Percentiles rank a stretch among this genome's conserved stretches.
These are phyloP conservation scores for Caenorhabditis sp. DNA, from an alignment of 2,888 invertebrate species.

Conservation along the genomic window DNA sequence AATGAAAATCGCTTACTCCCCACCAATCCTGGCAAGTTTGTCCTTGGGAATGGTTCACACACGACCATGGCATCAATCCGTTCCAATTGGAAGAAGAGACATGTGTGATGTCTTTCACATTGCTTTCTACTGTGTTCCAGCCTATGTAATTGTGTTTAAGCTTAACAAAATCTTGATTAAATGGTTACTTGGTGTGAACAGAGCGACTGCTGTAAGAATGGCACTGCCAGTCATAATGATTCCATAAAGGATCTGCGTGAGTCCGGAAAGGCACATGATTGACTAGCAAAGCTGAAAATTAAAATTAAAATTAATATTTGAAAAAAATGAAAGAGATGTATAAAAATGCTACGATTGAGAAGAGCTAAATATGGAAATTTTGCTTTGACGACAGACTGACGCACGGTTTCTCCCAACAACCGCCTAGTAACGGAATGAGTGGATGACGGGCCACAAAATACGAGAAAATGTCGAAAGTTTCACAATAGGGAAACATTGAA, in stretches of 20 bases:
- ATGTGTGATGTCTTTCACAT: slow-evolving; percentile 10
- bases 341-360: neutral
- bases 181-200: slow-evolving; percentile 72
- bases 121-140: slow-evolving; percentile 57
- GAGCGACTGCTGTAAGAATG: slow-evolving; percentile 64
- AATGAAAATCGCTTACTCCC: too few relatives aligned
- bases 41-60: slow-evolving; percentile 40
- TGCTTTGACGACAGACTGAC: slow-evolving; percentile 30
- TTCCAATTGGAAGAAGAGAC: slow-evolving; percentile 18
- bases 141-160: too few relatives aligned
- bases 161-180: too few relatives aligned
- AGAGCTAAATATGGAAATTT: slow-evolving; percentile 40
- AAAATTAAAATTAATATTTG: too few relatives aligned
- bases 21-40: slow-evolving; percentile 56
- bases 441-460: slow-evolving; percentile 40
- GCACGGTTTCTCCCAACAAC: slow-evolving; percentile 44
- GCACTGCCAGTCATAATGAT: slow-evolving; percentile 65
- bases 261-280: slow-evolving; percentile 68
- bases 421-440: slow-evolving; percentile 50
- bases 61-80: slow-evolving; percentile 66
- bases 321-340: slow-evolving; percentile 14
- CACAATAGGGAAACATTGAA: slow-evolving; percentile 11
- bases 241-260: slow-evolving; percentile 72
- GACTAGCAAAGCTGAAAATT: too few relatives aligned
- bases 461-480: slow-evolving; percentile 29